Base-by-base conservation (phyloP, 2,888 invertebrate species). In the Lithophane ornitopus region DNA sequence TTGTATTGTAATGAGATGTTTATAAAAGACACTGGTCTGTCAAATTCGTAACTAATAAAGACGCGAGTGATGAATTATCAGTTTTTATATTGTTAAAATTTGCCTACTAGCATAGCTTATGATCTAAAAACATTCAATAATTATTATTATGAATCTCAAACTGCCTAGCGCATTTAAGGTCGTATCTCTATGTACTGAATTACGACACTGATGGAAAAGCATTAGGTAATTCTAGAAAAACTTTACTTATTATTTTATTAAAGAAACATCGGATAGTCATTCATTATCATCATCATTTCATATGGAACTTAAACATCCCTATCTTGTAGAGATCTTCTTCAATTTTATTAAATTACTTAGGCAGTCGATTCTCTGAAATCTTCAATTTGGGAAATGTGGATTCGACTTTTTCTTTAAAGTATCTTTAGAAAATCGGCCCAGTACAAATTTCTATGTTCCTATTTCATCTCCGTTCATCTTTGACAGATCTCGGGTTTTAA, bases 401-500 rank as follows among this genome's bases (percentile, higher is more conserved):
- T 70, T 44, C 41, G 26, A 65, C 34, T 41, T 74, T 39, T 56
- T 44, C 28, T 44, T 39, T 62, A 26, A 34, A 34, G 34, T 79
- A 49, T 46, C 46, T 41, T 76, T 59, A 76, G 49, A 79, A 65
- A 81, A 80, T 88, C 80, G 71, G 74, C 74, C 75, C 70, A 79
- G 83, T 84, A 84, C 87, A 87, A 87, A 88, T 82, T 67, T 66
- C 70, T 76, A 85, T 83, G 87, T 87, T 87, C 87, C 87, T 87
- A 87, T 74, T 76, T 81, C 72, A 82, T 80, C 70, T 82, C 76
- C 76, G 73, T 83, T 85, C 74, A 84, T 78, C 68, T 72, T 70
- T 68, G 78, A 86, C 84, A 85, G 91, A 92, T 92, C 91, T 90
- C 90, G 82, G 86, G 83, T 86, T 82, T 69, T 72, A 81, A 74